Percentiles rank a stretch among this genome's conserved stretches.
These are phyloP conservation scores for Sitodiplosis mosellana DNA, from an alignment of 1,140 invertebrate species.

Conservation along the genomic window DNA sequence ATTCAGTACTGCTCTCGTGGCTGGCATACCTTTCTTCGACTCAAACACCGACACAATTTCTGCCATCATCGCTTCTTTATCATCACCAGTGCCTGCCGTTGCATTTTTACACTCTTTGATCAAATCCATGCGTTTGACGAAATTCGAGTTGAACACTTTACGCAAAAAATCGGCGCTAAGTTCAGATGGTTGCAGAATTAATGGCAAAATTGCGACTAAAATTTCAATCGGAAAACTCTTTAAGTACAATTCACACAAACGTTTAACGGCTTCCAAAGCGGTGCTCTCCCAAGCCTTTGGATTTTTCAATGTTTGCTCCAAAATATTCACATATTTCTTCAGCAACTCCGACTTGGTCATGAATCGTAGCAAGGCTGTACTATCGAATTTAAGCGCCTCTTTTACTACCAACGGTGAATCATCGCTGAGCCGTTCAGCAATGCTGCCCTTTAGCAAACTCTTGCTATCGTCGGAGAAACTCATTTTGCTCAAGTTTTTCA, in stretches of 20 bases:
- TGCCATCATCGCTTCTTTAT: too few relatives aligned
- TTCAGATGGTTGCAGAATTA: background rate
- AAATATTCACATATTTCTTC: slow-evolving; percentile 14
- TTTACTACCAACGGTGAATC: slow-evolving; percentile 32
- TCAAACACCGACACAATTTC: too few relatives aligned
- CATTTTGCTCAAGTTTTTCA: slow-evolving; percentile 23
- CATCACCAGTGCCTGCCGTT: too few relatives aligned
- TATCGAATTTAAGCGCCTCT: slow-evolving; percentile 27
- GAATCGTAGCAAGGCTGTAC: slow-evolving; percentile 23
- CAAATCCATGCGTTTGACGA: too few relatives aligned
- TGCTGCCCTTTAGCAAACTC: slow-evolving; percentile 33
- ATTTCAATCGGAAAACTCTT: slow-evolving; percentile 19
- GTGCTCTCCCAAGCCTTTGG: slow-evolving; percentile 22
- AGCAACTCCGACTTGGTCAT: slow-evolving; percentile 18
- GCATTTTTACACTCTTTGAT: too few relatives aligned
- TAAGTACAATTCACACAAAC: slow-evolving; percentile 8
- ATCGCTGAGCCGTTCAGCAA: slow-evolving; percentile 36
- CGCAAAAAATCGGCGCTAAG: slow-evolving; percentile 2
- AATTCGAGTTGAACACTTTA: too few relatives aligned
- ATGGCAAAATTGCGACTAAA: background rate
- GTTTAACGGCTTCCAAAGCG: slow-evolving; percentile 22
- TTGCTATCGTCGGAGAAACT: slow-evolving; percentile 22
- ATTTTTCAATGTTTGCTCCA: slow-evolving; percentile 13
- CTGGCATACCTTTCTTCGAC: too few relatives aligned
- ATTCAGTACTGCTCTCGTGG: too few relatives aligned